Evolutionary conservation across 2,888 invertebrate genomes (phyloP).

Genomic region (Resseliella maxima): DNA sequence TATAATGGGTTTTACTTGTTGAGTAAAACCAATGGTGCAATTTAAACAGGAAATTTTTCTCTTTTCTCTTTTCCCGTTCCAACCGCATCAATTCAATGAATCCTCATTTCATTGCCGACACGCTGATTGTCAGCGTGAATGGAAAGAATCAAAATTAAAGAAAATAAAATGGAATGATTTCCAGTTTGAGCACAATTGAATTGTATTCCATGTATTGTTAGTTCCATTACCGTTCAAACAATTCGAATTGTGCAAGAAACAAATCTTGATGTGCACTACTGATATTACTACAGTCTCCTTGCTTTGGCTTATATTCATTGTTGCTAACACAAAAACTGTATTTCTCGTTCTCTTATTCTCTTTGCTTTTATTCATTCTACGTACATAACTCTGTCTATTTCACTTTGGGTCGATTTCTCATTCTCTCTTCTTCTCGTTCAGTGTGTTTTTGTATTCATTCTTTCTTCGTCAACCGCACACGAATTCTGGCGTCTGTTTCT

Average conservation of each 20-base stretch:
- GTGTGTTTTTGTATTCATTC: neutral
- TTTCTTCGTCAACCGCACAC: constrained; percentile 21
- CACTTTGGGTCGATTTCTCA: too few species aligned
- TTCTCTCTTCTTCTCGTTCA: neutral
- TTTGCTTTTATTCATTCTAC: neutral
- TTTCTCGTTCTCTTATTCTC: neutral
- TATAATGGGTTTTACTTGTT: constrained; percentile 34
- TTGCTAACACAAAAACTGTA: too few species aligned
- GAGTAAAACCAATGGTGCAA: constrained; percentile 5
- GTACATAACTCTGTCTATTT: neutral
- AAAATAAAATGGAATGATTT: neutral
- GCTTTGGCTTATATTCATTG: neutral
- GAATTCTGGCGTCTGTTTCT: constrained; percentile 7
- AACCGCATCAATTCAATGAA: too few species aligned
- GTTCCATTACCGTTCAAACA: neutral
- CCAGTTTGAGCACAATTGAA: neutral
- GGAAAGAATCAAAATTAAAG: neutral
- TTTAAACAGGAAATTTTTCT: neutral
- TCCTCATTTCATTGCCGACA: too few species aligned
- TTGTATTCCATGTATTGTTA: neutral
- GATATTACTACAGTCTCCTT: neutral
- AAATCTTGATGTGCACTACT: constrained; percentile 4
- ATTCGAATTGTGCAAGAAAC: neutral
- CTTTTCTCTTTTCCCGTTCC: neutral
- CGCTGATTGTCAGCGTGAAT: neutral